Base-by-base conservation (phyloP, 37 sponge, comb jelly and placozoan species). In the Chondrilla cf. caribensis region DNA sequence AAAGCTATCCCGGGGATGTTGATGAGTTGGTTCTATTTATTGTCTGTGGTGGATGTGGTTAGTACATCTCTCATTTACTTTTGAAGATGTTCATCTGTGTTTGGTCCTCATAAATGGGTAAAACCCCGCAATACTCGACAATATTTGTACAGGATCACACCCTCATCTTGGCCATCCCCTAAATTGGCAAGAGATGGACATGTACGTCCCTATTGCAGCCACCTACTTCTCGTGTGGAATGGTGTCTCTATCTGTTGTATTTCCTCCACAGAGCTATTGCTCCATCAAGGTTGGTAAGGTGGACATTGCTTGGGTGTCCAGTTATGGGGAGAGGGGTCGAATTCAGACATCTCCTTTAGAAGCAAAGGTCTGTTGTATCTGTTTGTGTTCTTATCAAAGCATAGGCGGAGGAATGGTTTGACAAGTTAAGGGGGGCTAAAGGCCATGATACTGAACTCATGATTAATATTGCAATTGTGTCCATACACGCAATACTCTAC, bases 281-380 rank as follows among this genome's bases (percentile, higher is more conserved):
- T 32, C 79, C 0, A 77, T 84, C 35, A 28, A 41, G 0, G 87
- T 95, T 22, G 96, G 96, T 2, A 95, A 93, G 81, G 78, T 95
- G 81, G 93, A 93, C 72, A 87, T 95, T 25, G 83, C 87, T 73
- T 95, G 96, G 96, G 19, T 87, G 41, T 87, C 94, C 17, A 81
- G 64, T 58, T 89, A 93, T 72, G 96, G 96, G 38, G 96, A 95
- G 80, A 87, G 54, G 58, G 96, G 96, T 9, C 37, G 96, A 19
- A 83, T 95, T 22, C 96, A 95, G 80, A 93, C 96, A 22, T 84
- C 90, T 18, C 91, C 89, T 15, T 81, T 95, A 21, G 84, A 26
- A 37, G 18, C 38, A 41, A 43, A 28, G 32, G 65, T 82, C 79
- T 0, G 36, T 14, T 28, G 40, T 26, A n/a, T n/a, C n/a, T n/a